A percentile compares a stretch with the other conserved stretches of the same genome.
Evolutionary conservation across 1,140 invertebrate species (phyloP).

Genomic region (Proales similis): DNA sequence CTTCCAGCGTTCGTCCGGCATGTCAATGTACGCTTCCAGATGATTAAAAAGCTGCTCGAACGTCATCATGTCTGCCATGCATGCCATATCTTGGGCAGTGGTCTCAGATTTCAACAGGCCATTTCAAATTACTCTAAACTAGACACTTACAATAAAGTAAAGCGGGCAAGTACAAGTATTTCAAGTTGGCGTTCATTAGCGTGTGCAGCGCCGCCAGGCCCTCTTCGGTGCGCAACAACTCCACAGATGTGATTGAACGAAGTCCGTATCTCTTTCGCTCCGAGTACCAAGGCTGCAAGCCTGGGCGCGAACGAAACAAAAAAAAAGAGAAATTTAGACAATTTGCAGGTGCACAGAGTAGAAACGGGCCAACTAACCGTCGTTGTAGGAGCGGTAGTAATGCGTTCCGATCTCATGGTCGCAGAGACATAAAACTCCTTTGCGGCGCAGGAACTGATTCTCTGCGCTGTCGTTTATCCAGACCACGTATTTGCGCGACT

Average conservation of each 20-base stretch:
- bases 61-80: slow-evolving; percentile 48
- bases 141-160: slow-evolving; percentile 45
- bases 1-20: slow-evolving; percentile 48
- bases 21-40: slow-evolving; percentile 44
- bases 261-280: slow-evolving; percentile 47
- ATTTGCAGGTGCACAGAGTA: background rate
- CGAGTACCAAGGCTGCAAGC: slow-evolving; percentile 51
- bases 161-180: slow-evolving; percentile 46
- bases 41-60: slow-evolving; percentile 51
- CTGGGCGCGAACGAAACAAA: slow-evolving; percentile 17
- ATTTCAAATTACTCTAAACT: background rate
- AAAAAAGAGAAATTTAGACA: background rate
- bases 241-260: slow-evolving; percentile 41
- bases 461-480: slow-evolving; percentile 34
- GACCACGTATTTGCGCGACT: slow-evolving; percentile 23
- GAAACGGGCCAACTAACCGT: slow-evolving; percentile 1
- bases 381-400: slow-evolving; percentile 39
- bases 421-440: slow-evolving; percentile 46
- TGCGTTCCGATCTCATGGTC: slow-evolving; percentile 53
- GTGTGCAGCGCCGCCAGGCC: slow-evolving; percentile 49
- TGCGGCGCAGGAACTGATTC: slow-evolving; percentile 43
- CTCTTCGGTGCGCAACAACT: slow-evolving; percentile 47
- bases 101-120: background rate
- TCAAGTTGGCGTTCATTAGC: slow-evolving; percentile 44
- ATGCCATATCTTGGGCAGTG: slow-evolving; percentile 45